Percentiles rank a stretch among this genome's conserved stretches.
Evolutionary conservation across 2,113 vertebrate species (phyloP).

Genomic region (Alexandromys fortis): DNA sequence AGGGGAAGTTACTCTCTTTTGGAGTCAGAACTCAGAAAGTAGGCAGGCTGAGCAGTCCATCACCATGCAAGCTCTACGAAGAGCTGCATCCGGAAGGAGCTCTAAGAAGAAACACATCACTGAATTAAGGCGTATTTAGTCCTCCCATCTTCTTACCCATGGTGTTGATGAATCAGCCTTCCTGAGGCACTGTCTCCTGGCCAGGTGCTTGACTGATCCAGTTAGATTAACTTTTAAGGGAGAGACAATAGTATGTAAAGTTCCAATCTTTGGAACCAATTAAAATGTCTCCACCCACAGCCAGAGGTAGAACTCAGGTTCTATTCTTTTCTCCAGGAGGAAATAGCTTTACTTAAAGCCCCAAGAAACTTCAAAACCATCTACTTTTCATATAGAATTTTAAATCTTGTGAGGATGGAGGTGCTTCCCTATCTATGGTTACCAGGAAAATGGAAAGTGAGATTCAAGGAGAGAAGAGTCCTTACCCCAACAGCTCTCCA

Average conservation of each 20-base stretch:
- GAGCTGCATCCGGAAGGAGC: no score
- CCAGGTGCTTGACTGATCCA: not conserved
- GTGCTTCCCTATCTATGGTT: not conserved
- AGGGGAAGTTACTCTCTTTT: not conserved
- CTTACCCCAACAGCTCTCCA: not conserved
- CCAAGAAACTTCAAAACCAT: not conserved
- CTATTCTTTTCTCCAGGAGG: not conserved
- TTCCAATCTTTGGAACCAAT: not conserved
- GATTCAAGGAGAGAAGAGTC: not conserved
- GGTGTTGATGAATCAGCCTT: not conserved
- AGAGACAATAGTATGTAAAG: not conserved
- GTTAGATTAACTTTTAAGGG: not conserved
- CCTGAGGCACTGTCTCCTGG: not conserved
- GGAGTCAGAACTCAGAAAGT: not conserved
- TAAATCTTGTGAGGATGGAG: no score
- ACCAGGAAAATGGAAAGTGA: not conserved
- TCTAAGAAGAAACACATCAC: no score
- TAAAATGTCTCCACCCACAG: not conserved
- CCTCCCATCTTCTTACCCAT: not conserved
- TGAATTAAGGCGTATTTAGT: not conserved
- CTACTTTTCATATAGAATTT: not conserved
- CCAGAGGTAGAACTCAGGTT: not conserved
- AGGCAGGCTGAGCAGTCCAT: not conserved
- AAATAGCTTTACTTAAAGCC: not conserved
- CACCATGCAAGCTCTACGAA: not conserved